A percentile compares a stretch with the other conserved stretches of the same genome.
Conservation (phyloP, 2,797 vertebrate genomes). For the Emys orbicularis region DNA sequence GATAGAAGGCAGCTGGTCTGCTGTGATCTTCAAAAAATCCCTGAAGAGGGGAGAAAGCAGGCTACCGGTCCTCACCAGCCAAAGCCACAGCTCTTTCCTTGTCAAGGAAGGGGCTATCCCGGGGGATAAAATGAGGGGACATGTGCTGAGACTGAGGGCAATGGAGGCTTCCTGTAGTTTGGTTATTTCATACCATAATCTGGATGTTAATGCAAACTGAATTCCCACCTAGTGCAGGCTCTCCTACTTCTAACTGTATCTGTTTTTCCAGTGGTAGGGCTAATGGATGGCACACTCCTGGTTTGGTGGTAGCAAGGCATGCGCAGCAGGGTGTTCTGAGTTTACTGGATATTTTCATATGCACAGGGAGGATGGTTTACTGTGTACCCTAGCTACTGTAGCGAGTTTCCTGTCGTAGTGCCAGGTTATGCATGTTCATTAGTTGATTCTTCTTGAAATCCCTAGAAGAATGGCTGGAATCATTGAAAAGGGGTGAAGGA, state of each 20-base stretch:
- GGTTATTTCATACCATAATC: background rate
- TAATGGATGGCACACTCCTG: background rate
- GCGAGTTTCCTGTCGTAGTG: rapidly evolving
- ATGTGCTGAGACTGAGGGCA: background rate
- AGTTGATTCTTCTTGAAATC: background rate
- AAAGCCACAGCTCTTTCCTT: background rate
- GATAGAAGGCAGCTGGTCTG: background rate
- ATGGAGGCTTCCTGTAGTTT: background rate
- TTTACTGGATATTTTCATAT: background rate
- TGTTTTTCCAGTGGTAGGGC: background rate
- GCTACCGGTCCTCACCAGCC: background rate
- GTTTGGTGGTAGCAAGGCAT: background rate
- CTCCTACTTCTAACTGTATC: background rate
- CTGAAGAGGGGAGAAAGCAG: background rate
- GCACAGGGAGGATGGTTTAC: background rate
- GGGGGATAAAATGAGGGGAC: background rate
- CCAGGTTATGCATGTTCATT: rapidly evolving
- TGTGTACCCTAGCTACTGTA: background rate
- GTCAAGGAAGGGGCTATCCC: background rate
- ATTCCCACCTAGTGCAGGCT: background rate
- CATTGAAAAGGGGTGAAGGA: background rate
- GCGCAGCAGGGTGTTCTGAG: background rate
- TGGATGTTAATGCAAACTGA: background rate
- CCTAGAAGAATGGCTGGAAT: background rate
- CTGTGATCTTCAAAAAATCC: background rate